Percentiles rank a stretch among this genome's conserved stretches.
Evolutionary conservation across 2,797 vertebrate genomes (phyloP).

Genomic region (Staurois parvus): DNA sequence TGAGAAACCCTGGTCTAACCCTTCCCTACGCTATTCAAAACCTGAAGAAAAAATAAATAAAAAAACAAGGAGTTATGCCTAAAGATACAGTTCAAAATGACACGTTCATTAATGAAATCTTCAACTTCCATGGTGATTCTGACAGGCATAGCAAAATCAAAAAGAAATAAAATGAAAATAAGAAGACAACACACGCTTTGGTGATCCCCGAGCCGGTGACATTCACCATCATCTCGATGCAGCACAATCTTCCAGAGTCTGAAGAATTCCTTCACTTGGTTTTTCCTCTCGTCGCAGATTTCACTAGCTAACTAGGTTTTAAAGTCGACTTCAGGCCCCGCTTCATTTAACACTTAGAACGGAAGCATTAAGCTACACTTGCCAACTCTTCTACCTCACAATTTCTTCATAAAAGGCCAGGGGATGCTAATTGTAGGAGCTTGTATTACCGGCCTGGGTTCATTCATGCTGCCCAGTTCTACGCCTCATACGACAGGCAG

Average conservation of each 20-base stretch:
- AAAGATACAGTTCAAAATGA: too few species aligned
- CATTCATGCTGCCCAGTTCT: constrained; percentile 5
- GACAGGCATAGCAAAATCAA: not conserved
- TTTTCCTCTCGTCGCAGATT: too few species aligned
- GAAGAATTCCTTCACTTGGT: too few species aligned
- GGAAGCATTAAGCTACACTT: not conserved
- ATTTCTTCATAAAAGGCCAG: not conserved
- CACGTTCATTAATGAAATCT: too few species aligned
- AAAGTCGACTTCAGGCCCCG: not conserved
- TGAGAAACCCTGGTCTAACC: too few species aligned
- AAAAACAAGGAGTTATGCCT: too few species aligned
- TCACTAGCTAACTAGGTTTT: not conserved
- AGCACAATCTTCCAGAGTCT: not conserved
- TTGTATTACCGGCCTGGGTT: not conserved
- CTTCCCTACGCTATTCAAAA: too few species aligned
- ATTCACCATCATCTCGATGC: not conserved
- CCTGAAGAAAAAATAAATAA: too few species aligned
- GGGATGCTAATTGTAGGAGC: not conserved
- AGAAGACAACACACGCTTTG: not conserved
- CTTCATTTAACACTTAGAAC: not conserved
- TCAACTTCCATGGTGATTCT: too few species aligned
- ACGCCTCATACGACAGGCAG: not conserved
- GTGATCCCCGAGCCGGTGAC: not conserved
- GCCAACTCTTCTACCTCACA: not conserved
- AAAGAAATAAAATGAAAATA: not conserved